Evolutionary conservation across 2,888 invertebrate genomes (phyloP).

Genomic region (Pollenia angustigena): DNA sequence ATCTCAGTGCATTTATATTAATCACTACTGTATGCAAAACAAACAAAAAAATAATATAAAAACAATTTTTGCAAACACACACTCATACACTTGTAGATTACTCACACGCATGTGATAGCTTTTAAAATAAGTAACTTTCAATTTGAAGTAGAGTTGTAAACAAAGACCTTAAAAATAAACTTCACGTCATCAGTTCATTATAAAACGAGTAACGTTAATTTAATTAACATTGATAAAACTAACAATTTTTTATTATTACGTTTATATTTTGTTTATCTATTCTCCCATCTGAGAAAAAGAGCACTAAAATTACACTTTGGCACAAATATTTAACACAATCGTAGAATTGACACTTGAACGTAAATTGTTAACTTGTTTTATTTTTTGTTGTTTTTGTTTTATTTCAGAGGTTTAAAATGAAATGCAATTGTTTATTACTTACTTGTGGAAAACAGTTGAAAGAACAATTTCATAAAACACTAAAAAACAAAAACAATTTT

Average conservation of each 20-base stretch:
- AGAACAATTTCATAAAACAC: background rate
- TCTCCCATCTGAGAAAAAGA: no score
- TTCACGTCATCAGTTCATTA: background rate
- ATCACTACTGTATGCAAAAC: background rate
- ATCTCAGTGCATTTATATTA: background rate
- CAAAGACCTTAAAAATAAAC: background rate
- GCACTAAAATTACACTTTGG: background rate
- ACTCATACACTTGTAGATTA: background rate
- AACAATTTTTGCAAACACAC: background rate
- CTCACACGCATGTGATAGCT: conserved; percentile 15
- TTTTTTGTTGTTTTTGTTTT: background rate
- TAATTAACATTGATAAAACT: conserved; percentile 20
- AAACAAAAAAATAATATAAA: background rate
- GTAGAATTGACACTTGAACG: conserved; percentile 20
- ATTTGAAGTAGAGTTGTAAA: conserved; percentile 28
- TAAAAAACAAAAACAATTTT: background rate
- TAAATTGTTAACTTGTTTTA: conserved; percentile 7
- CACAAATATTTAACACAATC: background rate
- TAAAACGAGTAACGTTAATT: background rate
- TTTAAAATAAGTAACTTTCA: background rate
- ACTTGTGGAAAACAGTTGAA: background rate
- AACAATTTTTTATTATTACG: background rate
- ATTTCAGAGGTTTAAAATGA: background rate
- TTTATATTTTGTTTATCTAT: background rate
- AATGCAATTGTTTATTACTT: background rate